Evolutionary conservation across 2,888 invertebrate genomes (phyloP).

Genomic region (Spilarctia lutea): DNA sequence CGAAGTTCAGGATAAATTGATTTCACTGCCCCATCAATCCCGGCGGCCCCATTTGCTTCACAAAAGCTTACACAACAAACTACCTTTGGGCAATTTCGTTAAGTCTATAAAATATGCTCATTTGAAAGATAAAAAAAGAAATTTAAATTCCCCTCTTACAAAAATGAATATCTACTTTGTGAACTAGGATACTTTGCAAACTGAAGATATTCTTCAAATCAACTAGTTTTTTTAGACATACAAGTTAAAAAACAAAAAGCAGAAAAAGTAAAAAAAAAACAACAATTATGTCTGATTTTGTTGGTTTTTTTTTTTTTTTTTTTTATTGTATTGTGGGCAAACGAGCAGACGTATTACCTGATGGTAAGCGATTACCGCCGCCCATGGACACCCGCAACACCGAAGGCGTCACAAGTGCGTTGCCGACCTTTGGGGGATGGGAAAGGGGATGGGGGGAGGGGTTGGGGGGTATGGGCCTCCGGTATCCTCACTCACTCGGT

Average conservation of each 20-base stretch:
- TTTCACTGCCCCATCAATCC: not conserved
- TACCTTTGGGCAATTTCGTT: not conserved
- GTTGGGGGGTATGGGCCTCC: too few relatives aligned
- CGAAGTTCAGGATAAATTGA: not conserved
- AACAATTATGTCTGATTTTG: not conserved
- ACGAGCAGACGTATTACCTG: too few relatives aligned
- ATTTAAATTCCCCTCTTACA: too few relatives aligned
- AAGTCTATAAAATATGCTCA: not conserved
- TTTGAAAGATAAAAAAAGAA: not conserved
- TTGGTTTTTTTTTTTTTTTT: not conserved
- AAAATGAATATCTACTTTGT: not conserved
- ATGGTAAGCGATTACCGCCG: too few relatives aligned
- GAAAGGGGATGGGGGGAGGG: too few relatives aligned
- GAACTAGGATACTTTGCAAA: not conserved
- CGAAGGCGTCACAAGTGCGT: too few relatives aligned
- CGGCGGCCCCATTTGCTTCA: not conserved
- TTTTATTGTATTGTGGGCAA: too few relatives aligned
- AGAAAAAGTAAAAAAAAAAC: constrained; percentile 1
- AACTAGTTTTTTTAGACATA: fast-evolving
- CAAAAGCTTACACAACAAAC: not conserved
- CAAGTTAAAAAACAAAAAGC: too few relatives aligned
- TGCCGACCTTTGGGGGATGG: too few relatives aligned
- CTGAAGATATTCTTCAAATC: not conserved
- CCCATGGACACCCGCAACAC: too few relatives aligned
- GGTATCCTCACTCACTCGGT: too few relatives aligned